Base-by-base conservation (phyloP, 1,140 invertebrate species). In the Zaprionus nigranus region DNA sequence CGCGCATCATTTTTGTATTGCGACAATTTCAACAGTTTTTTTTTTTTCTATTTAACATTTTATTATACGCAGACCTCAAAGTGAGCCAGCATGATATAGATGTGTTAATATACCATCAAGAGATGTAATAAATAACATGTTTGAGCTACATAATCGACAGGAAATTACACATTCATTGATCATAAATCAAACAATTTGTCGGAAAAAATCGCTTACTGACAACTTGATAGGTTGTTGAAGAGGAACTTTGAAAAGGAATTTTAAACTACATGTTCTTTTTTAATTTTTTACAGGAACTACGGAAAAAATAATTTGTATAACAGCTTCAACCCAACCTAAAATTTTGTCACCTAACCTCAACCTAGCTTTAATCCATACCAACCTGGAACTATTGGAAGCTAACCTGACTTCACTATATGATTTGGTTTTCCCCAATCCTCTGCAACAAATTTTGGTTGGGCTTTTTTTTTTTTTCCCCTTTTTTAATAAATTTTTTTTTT, bases 1-100 rank as follows among this genome's bases (percentile, higher is more conserved):
- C n/a, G n/a, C n/a, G n/a, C n/a, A n/a, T n/a, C n/a, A n/a, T n/a
- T n/a, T n/a, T n/a, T n/a, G n/a, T n/a, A n/a, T 79, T 58, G 67
- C 24, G 68, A 60, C 73, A 79, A 72, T 64, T 82, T 78, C 40
- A 57, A 77, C 78, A 78, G 13, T 74, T 75, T 83, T 60, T 66
- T 49, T 24, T 46, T n/a, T n/a, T n/a, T n/a, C n/a, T n/a, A n/a
- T n/a, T n/a, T 80, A 24, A 51, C 65, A 26, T 22, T 20, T 9
- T 2, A 49, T 49, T 49, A 49, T 49, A n/a, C 17, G 9, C 43
- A 24, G 12, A 51, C 46, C 46, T 51, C 46, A 51, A 51, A 51
- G 46, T 51, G 46, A 13, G 46, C 46, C 46, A 22, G 17, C 9
- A 51, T 51, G 17, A 51, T 51, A 12, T 51, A 51, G 13, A 51